These are phyloP conservation scores for Cherax destructor DNA, from an alignment of 1,140 invertebrate species.

Conservation along the genomic window DNA sequence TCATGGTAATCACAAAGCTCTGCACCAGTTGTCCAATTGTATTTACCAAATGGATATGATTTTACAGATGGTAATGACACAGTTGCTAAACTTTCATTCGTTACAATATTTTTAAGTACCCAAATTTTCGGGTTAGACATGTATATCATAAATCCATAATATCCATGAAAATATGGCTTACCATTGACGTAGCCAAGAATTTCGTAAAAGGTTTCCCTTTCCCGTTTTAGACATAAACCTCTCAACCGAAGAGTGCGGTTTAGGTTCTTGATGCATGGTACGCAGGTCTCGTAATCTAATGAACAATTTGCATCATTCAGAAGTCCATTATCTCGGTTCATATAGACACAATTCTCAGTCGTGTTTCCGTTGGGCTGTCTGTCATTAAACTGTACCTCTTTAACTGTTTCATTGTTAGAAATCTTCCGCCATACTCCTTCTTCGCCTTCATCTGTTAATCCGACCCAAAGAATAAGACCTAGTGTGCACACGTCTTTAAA, in stretches of 20 bases:
- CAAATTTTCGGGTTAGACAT: neutral
- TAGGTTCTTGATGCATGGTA: slow-evolving; percentile 10
- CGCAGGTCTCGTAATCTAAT: slow-evolving; percentile 28
- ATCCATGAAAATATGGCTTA: slow-evolving; percentile 61
- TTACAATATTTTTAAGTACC: slow-evolving; percentile 12
- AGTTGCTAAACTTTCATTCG: neutral
- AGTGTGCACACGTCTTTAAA: slow-evolving; percentile 20
- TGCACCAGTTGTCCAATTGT: neutral
- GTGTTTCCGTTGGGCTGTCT: slow-evolving; percentile 29
- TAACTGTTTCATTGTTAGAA: slow-evolving; percentile 9
- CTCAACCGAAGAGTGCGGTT: slow-evolving; percentile 15
- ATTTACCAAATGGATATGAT: slow-evolving; percentile 26
- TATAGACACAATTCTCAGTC: slow-evolving; percentile 31
- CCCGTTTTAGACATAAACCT: slow-evolving; percentile 39
- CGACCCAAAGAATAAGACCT: slow-evolving; percentile 30
- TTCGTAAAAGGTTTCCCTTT: slow-evolving; percentile 29
- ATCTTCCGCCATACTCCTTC: slow-evolving; percentile 45
- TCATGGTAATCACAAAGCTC: neutral
- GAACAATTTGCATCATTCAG: slow-evolving; percentile 10
- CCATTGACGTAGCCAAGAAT: slow-evolving; percentile 34
- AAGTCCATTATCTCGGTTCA: slow-evolving; percentile 30
- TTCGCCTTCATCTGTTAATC: slow-evolving; percentile 24
- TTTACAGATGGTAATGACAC: slow-evolving; percentile 11
- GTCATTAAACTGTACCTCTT: slow-evolving; percentile 1
- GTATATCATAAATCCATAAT: slow-evolving; percentile 38